phyloP scores from a whole-genome alignment of 1,140 invertebrate genomes.

The Dreissena polymorpha region DNA sequence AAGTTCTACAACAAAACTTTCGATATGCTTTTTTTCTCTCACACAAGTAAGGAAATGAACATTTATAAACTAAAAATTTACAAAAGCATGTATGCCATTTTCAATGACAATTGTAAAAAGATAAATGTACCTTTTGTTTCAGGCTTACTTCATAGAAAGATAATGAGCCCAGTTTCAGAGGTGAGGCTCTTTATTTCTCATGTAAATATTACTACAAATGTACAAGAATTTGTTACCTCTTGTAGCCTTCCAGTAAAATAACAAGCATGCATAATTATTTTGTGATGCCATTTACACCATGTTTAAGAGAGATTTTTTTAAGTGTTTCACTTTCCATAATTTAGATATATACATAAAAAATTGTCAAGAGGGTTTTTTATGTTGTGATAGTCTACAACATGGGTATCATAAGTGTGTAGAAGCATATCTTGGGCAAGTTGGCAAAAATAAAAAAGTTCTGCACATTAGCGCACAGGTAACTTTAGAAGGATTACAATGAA shows the following conservation, averaged over 20 bases:
- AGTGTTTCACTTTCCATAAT: neutral
- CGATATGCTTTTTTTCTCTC: too few relatives aligned
- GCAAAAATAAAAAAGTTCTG: neutral
- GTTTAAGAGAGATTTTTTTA: neutral
- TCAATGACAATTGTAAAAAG: too few relatives aligned
- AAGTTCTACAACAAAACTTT: too few relatives aligned
- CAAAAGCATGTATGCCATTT: too few relatives aligned
- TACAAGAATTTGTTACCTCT: neutral
- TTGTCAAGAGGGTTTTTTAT: neutral
- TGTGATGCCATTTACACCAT: neutral
- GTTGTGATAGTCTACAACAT: neutral
- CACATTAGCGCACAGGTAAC: neutral
- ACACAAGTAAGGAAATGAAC: too few relatives aligned
- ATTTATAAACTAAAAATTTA: too few relatives aligned
- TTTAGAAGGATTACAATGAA: neutral
- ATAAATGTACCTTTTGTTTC: neutral
- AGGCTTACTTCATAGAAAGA: conserved; percentile 41
- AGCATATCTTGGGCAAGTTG: neutral
- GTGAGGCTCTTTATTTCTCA: neutral
- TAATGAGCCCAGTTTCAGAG: conserved; percentile 33
- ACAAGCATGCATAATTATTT: neutral
- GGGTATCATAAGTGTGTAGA: neutral
- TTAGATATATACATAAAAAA: neutral
- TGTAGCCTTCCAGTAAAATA: neutral
- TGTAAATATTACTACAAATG: neutral